These are phyloP conservation scores for Pangasianodon gigas DNA, from an alignment of 2,113 vertebrate genomes.

Conservation along the genomic window DNA sequence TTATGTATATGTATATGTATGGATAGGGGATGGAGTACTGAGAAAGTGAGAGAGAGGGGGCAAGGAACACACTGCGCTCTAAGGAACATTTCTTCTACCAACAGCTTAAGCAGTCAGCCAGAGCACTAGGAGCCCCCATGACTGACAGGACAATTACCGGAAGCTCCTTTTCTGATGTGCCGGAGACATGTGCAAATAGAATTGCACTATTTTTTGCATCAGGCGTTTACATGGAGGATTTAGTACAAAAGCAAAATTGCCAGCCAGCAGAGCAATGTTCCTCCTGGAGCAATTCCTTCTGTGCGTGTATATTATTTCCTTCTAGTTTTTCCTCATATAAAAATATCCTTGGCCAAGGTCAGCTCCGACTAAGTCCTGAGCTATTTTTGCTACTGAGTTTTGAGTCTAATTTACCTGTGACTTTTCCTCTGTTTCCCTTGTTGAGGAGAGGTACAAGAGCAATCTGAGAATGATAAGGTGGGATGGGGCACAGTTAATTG, in stretches of 20 bases:
- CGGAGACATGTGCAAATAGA: constrained; percentile 80
- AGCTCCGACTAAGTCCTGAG: constrained; percentile 56
- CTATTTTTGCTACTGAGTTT: constrained; percentile 45
- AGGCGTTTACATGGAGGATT: constrained; percentile 71
- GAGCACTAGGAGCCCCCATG: constrained; percentile 69
- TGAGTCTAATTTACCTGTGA: constrained; percentile 41
- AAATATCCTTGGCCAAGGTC: constrained; percentile 73
- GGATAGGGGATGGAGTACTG: not conserved
- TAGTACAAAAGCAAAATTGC: constrained; percentile 64
- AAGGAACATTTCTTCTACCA: constrained; percentile 59
- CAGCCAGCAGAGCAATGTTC: constrained; percentile 49
- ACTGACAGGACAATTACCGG: constrained; percentile 86
- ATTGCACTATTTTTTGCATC: constrained; percentile 77
- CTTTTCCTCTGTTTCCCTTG: constrained; percentile 35
- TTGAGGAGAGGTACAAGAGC: constrained; percentile 49
- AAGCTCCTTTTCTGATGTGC: constrained; percentile 71
- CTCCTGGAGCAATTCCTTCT: constrained; percentile 55
- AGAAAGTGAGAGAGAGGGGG: constrained; percentile 37
- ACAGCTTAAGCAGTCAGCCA: constrained; percentile 71
- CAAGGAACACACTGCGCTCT: constrained; percentile 40
- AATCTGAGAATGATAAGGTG: constrained; percentile 55
- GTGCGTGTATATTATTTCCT: constrained; percentile 31
- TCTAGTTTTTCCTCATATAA: constrained; percentile 29
- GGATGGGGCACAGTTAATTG: constrained; percentile 41
- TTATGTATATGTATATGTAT: not conserved